A percentile compares a stretch with the other conserved stretches of the same genome.
phyloP scores from a whole-genome alignment of 2,888 invertebrate genomes.

The Idaea dimidiata region DNA sequence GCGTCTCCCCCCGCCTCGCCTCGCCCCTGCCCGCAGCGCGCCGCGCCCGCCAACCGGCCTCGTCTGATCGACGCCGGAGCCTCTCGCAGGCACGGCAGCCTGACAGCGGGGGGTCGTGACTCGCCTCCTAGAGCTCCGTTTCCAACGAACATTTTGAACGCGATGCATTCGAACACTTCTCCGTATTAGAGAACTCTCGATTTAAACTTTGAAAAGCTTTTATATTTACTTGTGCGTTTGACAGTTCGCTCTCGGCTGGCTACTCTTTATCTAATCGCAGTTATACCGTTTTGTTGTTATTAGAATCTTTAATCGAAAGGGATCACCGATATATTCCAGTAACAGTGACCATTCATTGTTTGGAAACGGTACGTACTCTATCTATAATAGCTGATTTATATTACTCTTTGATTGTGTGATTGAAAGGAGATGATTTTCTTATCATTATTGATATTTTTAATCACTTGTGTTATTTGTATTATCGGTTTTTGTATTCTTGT shows the following conservation, averaged over 20 bases:
- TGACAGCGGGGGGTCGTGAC: slow-evolving; percentile 76
- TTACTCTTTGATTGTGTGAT: background rate
- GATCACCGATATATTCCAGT: slow-evolving; percentile 57
- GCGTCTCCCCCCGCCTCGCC: slow-evolving; percentile 40
- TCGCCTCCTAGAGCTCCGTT: slow-evolving; percentile 55
- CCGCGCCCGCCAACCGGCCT: slow-evolving; percentile 57
- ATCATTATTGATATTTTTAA: background rate
- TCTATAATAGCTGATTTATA: background rate
- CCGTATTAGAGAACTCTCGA: slow-evolving; percentile 52
- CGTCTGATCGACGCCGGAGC: slow-evolving; percentile 71
- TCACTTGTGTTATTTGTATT: background rate
- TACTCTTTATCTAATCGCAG: slow-evolving; percentile 52
- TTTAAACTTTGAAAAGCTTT: slow-evolving; percentile 64
- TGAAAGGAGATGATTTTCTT: background rate
- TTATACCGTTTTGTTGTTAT: slow-evolving; percentile 53
- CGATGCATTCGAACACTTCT: slow-evolving; percentile 44
- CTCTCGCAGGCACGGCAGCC: slow-evolving; percentile 73
- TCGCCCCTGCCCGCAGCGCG: slow-evolving; percentile 38
- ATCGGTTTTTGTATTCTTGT: background rate
- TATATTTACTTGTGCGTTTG: slow-evolving; percentile 59
- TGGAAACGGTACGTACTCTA: slow-evolving; percentile 63
- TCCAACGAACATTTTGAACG: slow-evolving; percentile 52
- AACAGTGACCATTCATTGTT: slow-evolving; percentile 48
- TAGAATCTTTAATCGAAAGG: slow-evolving; percentile 50
- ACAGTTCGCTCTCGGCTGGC: slow-evolving; percentile 47